Percentiles rank a stretch among this genome's conserved stretches.
Conservation (phyloP, 1,140 invertebrate genomes). For the Mylabris phalerata region DNA sequence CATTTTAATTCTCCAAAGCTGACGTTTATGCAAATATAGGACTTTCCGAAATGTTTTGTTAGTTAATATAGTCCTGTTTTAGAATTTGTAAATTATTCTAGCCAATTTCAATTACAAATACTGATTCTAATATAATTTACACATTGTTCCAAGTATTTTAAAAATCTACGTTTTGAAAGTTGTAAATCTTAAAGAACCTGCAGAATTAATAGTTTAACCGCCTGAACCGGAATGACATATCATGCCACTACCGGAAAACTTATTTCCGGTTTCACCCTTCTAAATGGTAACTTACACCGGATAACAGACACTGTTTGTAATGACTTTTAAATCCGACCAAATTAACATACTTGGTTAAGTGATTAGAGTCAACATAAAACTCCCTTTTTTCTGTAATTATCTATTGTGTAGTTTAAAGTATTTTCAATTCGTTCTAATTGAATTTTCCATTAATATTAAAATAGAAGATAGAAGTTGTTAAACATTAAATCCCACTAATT, state of each 20-base stretch:
- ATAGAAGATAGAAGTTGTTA: no score
- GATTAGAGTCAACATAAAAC: neutral
- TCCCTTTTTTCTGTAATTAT: no score
- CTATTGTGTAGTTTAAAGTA: no score
- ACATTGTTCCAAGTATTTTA: no score
- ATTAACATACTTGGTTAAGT: slow-evolving; percentile 22
- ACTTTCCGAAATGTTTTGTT: slow-evolving; percentile 13
- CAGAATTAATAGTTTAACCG: slow-evolving; percentile 12
- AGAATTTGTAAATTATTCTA: slow-evolving; percentile 17
- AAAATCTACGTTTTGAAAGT: no score
- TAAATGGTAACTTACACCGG: slow-evolving; percentile 16
- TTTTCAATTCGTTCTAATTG: no score
- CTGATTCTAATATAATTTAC: slow-evolving; percentile 1
- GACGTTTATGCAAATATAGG: slow-evolving; percentile 14
- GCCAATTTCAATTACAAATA: slow-evolving; percentile 14
- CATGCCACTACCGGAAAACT: slow-evolving; percentile 18
- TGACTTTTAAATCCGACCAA: slow-evolving; percentile 20
- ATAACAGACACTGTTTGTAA: slow-evolving; percentile 13
- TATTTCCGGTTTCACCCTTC: slow-evolving; percentile 17
- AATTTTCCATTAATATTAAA: no score
- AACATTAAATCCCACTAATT: no score
- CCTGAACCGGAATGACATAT: slow-evolving; percentile 19
- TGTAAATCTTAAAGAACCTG: no score
- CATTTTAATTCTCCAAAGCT: slow-evolving; percentile 16
- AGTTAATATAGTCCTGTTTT: slow-evolving; percentile 14